Base-by-base conservation (phyloP, 2,113 vertebrate species). In the Saimiri boliviensis region DNA sequence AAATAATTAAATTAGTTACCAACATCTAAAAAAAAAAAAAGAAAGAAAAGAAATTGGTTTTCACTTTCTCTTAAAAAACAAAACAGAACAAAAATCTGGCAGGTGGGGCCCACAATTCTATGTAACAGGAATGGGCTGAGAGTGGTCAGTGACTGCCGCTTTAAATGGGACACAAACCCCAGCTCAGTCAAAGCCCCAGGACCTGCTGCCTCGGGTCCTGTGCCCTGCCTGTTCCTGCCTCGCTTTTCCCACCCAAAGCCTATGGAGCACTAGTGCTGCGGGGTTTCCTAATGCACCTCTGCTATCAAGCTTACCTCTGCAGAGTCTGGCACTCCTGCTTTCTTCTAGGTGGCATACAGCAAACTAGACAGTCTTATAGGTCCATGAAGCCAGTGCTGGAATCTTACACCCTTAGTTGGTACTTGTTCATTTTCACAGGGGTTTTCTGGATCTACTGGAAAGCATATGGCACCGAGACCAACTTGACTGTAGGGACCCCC, bases 1-100 rank as follows among this genome's bases (percentile, higher is more conserved):
- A 95, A 94, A 94, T 95, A 85, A 82, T 90, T 89, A 45, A 85
- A 82, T 76, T 88, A 68, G 68, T 89, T 95, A 74, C 58, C 77
- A 93, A 86, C 52, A 56, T 76, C 54, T 79, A 27, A 77, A 80
- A 83, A 76, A 83, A 56, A 56, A 56, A 45, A 45, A 45, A 45
- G n/a, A 56, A 20, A 54, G 20, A 8, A 30, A 32, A 63, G 12
- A 63, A 13, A 19, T 86, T 80, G 87, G 23, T 77, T 90, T 91
- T 54, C 66, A 81, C 32, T 35, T 70, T 96, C 27, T 91, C 70
- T 63, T 71, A 40, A 88, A 94, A 42, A 42, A 42, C 42, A 42
- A 42, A 27, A 81, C 27, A 37, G 32, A 84, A 76, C 74, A 66
- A 68, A 89, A 79, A 17, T 56, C 84, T 81, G 63, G 68, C 74